Base-by-base conservation (phyloP, 2,888 invertebrate genomes). In the Ligdia adustata region DNA sequence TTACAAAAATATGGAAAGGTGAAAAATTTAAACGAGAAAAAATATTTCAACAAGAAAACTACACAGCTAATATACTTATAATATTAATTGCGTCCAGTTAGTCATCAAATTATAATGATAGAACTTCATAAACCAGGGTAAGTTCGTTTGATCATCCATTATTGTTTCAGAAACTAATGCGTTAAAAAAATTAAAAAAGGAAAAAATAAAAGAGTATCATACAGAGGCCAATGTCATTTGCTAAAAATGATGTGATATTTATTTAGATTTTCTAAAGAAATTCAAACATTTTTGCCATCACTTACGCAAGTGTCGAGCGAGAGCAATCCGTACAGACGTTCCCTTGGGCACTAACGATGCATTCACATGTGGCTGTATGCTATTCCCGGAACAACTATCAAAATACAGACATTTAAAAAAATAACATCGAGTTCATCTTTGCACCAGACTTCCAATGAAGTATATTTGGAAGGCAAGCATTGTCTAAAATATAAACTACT, bases 261-360 rank as follows among this genome's bases (percentile, higher is more conserved):
- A n/a, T n/a, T n/a, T n/a, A n/a, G n/a, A n/a, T n/a, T n/a, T n/a
- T n/a, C n/a, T n/a, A n/a, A n/a, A n/a, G n/a, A 16, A n/a, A 27
- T 39, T 38, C 28, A 33, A 35, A 15, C 32, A 27, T 11, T 40
- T 41, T 35, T 27, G 14, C n/a, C n/a, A 31, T 35, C 34, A 24
- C 12, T 37, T 37, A 5, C n/a, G 14, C 16, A n/a, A n/a, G 28
- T 12, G 22, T 45, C 28, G 40, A 43, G 16, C 34, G 16, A 22
- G 12, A n/a, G 32, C 20, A 47, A 39, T 34, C 18, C n/a, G 11
- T 18, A n/a, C 29, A 5, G 14, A 15, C 18, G 16, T 16, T 39
- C 52, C 47, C 40, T 22, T 15, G 43, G 54, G 43, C 41, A 27
- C 41, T 60, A 61, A 41, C 52, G 59, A 67, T 61, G 63, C 63